A percentile compares a stretch with the other conserved stretches of the same genome.
phyloP scores from a whole-genome alignment of 2,888 invertebrate genomes.

The Celastrina argiolus region DNA sequence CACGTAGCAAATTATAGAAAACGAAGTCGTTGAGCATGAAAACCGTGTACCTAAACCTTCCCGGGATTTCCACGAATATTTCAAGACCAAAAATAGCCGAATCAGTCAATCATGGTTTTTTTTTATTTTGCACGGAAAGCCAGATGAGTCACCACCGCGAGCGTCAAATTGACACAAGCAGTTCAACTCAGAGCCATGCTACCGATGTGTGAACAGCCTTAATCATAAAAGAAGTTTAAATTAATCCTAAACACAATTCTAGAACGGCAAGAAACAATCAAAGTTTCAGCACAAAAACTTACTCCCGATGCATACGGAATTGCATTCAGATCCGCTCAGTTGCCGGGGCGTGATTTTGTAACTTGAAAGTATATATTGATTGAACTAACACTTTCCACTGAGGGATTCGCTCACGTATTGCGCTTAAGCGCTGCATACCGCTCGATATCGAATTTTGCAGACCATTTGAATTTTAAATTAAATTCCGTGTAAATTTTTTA shows the following conservation, averaged over 20 bases:
- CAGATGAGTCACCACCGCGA: too few relatives aligned
- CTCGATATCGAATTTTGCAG: conserved; percentile 16
- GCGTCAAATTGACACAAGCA: too few relatives aligned
- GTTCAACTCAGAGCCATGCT: too few relatives aligned
- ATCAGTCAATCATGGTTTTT: too few relatives aligned
- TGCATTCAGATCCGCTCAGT: conserved; percentile 31
- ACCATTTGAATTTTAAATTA: conserved; percentile 16
- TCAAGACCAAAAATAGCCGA: too few relatives aligned
- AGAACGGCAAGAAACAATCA: neutral
- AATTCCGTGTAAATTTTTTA: conserved; percentile 7
- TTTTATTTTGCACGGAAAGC: too few relatives aligned
- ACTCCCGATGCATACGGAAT: conserved; percentile 30
- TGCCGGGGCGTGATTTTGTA: conserved; percentile 30
- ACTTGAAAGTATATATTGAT: conserved; percentile 29
- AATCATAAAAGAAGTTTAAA: neutral
- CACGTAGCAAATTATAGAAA: too few relatives aligned
- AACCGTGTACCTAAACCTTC: too few relatives aligned
- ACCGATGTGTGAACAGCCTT: too few relatives aligned
- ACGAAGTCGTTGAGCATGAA: too few relatives aligned
- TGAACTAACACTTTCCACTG: conserved; percentile 26
- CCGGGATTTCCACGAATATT: too few relatives aligned
- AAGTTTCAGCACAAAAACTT: conserved; percentile 34
- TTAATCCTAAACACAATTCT: neutral
- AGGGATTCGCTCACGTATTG: conserved; percentile 18
- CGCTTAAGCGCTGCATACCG: conserved; percentile 15